Percentiles rank a stretch among this genome's conserved stretches.
Evolutionary conservation across 2,888 invertebrate species (phyloP).

Genomic region (Plebejus anna): DNA sequence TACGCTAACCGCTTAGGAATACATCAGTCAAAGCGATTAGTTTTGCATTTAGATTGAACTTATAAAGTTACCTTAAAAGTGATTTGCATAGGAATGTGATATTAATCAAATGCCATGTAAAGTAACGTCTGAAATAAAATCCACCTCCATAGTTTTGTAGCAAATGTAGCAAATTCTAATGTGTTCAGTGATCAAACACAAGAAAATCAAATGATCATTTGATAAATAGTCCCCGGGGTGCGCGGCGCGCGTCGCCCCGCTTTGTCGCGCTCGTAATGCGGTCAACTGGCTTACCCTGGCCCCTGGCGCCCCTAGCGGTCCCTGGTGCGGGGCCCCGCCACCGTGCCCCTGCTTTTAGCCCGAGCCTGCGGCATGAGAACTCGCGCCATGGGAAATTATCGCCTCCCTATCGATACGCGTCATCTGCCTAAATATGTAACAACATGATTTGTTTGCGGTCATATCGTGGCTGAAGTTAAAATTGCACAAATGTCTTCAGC

Average conservation of each 20-base stretch:
- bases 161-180: slow-evolving; percentile 72
- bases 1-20: slow-evolving; percentile 14
- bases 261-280: slow-evolving; percentile 61
- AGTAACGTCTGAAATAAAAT: slow-evolving; percentile 41
- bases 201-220: slow-evolving; percentile 81
- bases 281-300: slow-evolving; percentile 54
- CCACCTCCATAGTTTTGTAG: slow-evolving; percentile 55
- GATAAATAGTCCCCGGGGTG: slow-evolving; percentile 75
- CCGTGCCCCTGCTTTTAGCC: background rate
- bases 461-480: background rate
- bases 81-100: slow-evolving; percentile 4
- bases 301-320: background rate
- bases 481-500: background rate
- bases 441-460: slow-evolving; percentile 38
- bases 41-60: slow-evolving; percentile 12
- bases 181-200: slow-evolving; percentile 80
- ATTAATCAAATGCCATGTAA: background rate
- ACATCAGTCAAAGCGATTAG: slow-evolving; percentile 10
- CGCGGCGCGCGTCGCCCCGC: slow-evolving; percentile 41
- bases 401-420: slow-evolving; percentile 51
- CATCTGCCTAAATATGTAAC: slow-evolving; percentile 36
- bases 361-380: slow-evolving; percentile 36
- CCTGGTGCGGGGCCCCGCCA: background rate
- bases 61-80: background rate
- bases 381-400: slow-evolving; percentile 57